Evolutionary conservation across 2,888 invertebrate species (phyloP).

Genomic region (Hirtodrosophila histrioides): DNA sequence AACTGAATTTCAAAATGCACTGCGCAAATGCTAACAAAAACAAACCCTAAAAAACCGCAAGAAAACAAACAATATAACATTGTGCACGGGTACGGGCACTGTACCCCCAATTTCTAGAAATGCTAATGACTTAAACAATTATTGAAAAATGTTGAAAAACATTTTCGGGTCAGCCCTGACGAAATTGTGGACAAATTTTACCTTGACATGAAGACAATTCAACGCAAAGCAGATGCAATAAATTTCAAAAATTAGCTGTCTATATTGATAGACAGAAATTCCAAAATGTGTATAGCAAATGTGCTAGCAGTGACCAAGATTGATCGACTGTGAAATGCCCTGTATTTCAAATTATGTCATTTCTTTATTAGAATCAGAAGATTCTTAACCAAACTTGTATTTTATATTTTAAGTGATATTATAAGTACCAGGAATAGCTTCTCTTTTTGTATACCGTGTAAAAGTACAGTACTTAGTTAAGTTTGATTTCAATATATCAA

Average conservation of each 20-base stretch:
- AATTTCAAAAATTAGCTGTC: not conserved
- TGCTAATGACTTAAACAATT: constrained; percentile 55
- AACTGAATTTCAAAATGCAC: constrained; percentile 62
- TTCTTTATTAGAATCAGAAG: no score
- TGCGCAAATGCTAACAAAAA: constrained; percentile 57
- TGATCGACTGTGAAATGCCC: not conserved
- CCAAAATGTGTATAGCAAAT: not conserved
- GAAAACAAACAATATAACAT: constrained; percentile 15
- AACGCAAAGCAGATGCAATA: constrained; percentile 17
- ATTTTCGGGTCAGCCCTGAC: constrained; percentile 29
- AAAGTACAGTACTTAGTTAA: no score
- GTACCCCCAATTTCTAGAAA: not conserved
- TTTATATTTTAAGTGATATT: no score
- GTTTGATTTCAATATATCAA: no score
- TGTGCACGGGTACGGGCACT: not conserved
- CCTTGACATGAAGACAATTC: constrained; percentile 18
- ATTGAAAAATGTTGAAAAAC: constrained; percentile 31
- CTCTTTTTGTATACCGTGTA: no score
- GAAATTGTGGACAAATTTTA: constrained; percentile 18
- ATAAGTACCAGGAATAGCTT: no score
- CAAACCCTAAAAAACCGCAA: constrained; percentile 5
- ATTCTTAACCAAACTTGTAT: no score
- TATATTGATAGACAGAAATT: not conserved
- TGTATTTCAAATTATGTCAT: no score
- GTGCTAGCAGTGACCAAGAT: no score